Evolutionary conservation across 2,888 invertebrate species (phyloP), one percentile per base, ranked within the genome.

Genomic region (Halictus quadricinctus): DNA sequence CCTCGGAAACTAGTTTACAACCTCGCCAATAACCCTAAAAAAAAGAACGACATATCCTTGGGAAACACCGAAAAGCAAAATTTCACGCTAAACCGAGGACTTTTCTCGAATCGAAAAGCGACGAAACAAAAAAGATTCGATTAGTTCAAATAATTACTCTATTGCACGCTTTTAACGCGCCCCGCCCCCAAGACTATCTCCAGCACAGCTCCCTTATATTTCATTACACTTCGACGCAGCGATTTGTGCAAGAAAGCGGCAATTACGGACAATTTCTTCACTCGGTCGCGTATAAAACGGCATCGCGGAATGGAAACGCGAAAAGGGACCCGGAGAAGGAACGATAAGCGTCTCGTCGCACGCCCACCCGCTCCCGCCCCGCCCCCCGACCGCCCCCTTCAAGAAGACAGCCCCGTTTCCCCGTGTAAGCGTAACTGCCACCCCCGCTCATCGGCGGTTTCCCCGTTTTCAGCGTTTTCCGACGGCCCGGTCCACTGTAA

Each of bases 221-320:
- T 69, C 54, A 46, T 78, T 74, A 76, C 25, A 76, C 48, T 83
- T 13, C 72, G 64, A 73, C 43, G 72, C 72, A 15, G n/a, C 54
- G 21, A 64, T 46, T 73, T 80, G 36, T 18, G 69, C 69, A 77
- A 58, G 76, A 74, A 74, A 72, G 64, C 76, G 80, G 36, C 80
- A 80, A 83, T 83, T 83, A 83, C 66, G 72, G 50, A 66, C 54
- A 46, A 81, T 81, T 81, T 73, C 81, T 72, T 43, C 74, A 75
- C 74, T 77, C 18, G 64, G 25, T 36, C 50, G 70, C 74, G 50
- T 58, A 76, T 41, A 76, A 72, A 76, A 58, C 80, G 76, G n/a
- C 72, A 60, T 58, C 58, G 80, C 50, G 36, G 69, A 70, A 75
- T 58, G 58, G 80, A 80, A 75, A 70, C 54, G 80, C 76, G 60